Evolutionary conservation across 1,140 invertebrate genomes (phyloP), one percentile per base, ranked within the genome.

Genomic region (Melipona quadrifasciata): DNA sequence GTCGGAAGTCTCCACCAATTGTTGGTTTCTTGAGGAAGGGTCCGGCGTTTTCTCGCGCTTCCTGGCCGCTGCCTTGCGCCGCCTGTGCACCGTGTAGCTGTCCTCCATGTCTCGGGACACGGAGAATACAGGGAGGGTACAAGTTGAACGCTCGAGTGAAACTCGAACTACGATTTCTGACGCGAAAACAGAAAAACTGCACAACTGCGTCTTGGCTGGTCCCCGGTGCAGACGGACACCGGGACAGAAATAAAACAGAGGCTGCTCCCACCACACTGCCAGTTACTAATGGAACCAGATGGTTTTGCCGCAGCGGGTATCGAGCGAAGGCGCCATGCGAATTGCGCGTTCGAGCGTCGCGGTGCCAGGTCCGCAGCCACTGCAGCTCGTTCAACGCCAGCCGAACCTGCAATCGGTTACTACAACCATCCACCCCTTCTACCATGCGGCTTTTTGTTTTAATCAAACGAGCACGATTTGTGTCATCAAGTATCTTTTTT

Each of bases 171-270:
- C 14, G 21, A 17, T 21, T 8, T 10, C 39, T 16, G 70, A 21
- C 21, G 11, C 24, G 47, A 31, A 27, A 39, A 64, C 24, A 24
- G 65, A 53, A 4, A 19, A 72, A 31, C 34, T 55, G n/a, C 21
- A 57, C 77, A 76, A 67, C 61, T n/a, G 58, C 64, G 78, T 53
- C 34, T 34, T 53, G 19, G 55, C 53, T 39, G 51, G 34, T 8
- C 27, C 84, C 64, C 65, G 65, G 78, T 83, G 79, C 70, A 84
- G 85, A 76, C 24, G 71, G 19, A 77, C 77, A 72, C 76, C 78
- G 86, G 84, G 92, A 94, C 93, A 86, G 91, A 94, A 94, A 94
- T 94, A 94, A 94, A 93, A 92, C 91, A 86, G 88, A 94, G 91
- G 88, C 87, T 85, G 84, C 90, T 92, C 92, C 93, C 89, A 92